These are phyloP conservation scores for Euura saliciscinereae DNA, from an alignment of 1,140 invertebrate species.

Conservation along the genomic window DNA sequence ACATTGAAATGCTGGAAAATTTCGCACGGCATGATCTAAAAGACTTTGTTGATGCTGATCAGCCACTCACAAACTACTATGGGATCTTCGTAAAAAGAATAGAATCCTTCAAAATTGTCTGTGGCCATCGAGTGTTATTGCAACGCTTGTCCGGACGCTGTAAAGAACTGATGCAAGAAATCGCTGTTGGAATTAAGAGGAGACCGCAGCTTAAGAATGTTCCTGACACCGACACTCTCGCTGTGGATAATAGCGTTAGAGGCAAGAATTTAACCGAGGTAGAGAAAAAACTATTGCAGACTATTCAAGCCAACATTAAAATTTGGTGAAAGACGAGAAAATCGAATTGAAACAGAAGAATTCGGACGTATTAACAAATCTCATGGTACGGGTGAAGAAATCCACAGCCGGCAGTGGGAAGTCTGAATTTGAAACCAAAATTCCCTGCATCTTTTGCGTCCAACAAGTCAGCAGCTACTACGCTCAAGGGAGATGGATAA, in stretches of 20 bases:
- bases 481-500: background rate
- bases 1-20: background rate
- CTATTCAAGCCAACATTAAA: background rate
- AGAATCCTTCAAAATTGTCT: background rate
- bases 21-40: background rate
- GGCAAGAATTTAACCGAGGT: background rate
- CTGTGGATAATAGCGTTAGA: background rate
- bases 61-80: background rate
- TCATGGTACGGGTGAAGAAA: background rate
- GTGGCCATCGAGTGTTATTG: background rate
- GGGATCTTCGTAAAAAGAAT: background rate
- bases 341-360: background rate
- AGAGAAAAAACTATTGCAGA: background rate
- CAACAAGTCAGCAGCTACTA: background rate
- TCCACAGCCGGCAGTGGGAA: background rate
- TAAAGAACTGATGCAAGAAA: background rate
- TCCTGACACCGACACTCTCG: background rate
- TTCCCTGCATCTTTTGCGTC: background rate
- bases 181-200: background rate
- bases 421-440: background rate
- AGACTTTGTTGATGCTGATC: background rate
- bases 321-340: background rate
- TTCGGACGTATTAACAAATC: background rate
- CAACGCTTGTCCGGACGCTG: background rate
- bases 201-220: too few species aligned